phyloP scores from a whole-genome alignment of 2,113 vertebrate species.

The Poecilia latipinna region DNA sequence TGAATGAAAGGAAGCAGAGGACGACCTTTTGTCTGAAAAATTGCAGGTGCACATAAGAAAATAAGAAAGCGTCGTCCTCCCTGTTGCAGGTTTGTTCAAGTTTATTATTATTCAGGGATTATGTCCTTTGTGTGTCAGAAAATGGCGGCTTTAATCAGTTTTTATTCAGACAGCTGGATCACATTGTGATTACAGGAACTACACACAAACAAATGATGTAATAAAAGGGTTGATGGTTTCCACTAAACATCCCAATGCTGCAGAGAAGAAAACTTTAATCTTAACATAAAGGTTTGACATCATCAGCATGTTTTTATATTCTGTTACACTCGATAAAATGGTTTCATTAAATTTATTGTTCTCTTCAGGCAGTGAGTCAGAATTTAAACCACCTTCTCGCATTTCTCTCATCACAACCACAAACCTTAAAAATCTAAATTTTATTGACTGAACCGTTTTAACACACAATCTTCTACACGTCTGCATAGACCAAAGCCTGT shows the following conservation, averaged over 20 bases:
- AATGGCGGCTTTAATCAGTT: background rate
- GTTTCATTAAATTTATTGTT: conserved; percentile 11
- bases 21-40: background rate
- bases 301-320: background rate
- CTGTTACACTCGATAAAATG: conserved; percentile 1
- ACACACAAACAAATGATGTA: background rate
- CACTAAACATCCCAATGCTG: background rate
- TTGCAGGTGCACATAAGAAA: conserved; percentile 1
- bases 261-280: conserved; percentile 19
- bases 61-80: background rate
- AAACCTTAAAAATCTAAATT: background rate
- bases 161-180: background rate
- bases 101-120: background rate
- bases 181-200: too few species aligned
- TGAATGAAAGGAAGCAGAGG: background rate
- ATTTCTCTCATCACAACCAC: background rate
- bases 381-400: background rate
- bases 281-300: background rate
- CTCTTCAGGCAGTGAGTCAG: conserved; percentile 4
- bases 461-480: too few species aligned
- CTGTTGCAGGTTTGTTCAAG: background rate
- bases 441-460: too few species aligned
- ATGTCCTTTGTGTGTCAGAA: background rate
- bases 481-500: background rate
- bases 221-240: background rate